These are phyloP conservation scores for Stenotaenia linearis DNA, from an alignment of 2,888 invertebrate genomes.

Conservation along the genomic window DNA sequence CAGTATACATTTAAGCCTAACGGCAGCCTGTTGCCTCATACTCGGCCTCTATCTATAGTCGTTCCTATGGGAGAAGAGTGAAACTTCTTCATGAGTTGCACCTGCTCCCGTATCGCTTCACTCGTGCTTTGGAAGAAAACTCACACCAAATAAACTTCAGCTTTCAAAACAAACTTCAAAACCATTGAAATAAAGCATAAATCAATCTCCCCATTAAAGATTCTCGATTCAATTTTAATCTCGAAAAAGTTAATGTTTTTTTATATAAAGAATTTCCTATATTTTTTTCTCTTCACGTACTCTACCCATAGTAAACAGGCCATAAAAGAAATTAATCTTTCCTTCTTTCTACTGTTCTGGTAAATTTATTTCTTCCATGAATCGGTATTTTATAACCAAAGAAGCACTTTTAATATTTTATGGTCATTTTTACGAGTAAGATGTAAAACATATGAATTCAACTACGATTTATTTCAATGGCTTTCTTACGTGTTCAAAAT, in stretches of 20 bases:
- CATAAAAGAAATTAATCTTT: slow-evolving; percentile 6
- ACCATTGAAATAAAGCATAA: not conserved
- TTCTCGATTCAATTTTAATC: not conserved
- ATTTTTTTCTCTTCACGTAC: not conserved
- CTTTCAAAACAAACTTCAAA: not conserved
- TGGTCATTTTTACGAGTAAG: slow-evolving; percentile 15
- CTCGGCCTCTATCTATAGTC: not conserved
- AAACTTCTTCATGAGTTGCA: not conserved
- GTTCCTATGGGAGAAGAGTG: not conserved
- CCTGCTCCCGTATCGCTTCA: not conserved
- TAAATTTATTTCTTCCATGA: slow-evolving; percentile 19
- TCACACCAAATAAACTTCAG: not conserved
- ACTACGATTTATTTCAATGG: slow-evolving; percentile 7
- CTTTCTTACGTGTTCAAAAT: not conserved
- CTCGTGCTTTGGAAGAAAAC: not conserved
- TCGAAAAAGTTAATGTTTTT: not conserved
- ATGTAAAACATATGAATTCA: slow-evolving; percentile 8
- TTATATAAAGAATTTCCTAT: not conserved
- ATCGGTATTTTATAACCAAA: slow-evolving; percentile 15
- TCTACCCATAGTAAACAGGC: not conserved
- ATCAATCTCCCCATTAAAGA: not conserved
- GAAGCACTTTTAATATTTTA: slow-evolving; percentile 17
- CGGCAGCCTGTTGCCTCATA: not conserved
- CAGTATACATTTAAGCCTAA: slow-evolving; percentile 7
- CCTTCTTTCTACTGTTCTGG: slow-evolving; percentile 7